Evolutionary conservation across 1,140 invertebrate genomes (phyloP), one percentile per base, ranked within the genome.

Genomic region (Colletes latitarsis): DNA sequence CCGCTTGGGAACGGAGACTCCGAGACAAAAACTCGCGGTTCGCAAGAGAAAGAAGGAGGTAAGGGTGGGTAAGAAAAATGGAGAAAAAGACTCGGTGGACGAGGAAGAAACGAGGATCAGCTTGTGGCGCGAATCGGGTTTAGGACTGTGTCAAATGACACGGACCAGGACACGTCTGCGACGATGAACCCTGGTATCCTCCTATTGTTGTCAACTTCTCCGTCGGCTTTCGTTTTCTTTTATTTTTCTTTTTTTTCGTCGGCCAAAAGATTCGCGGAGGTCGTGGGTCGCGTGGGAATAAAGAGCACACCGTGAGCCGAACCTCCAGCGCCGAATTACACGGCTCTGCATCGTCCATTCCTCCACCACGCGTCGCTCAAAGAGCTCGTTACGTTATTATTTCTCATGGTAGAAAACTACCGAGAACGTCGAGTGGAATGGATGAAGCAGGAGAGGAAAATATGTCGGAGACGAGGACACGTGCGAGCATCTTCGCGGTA

Each of bases 101-200:
- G 78, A 89, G 58, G 80, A 81, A 83, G 86, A 75, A 30, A 85
- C 79, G 85, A 85, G 60, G 58, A 87, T 84, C 82, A 43, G 83
- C 80, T 68, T 79, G 85, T 90, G 90, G 85, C 89, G 89, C 91
- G 89, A 93, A 93, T 92, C 88, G 86, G 85, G 89, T 92, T 92
- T 92, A 92, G 89, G 89, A 91, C 91, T 92, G 91, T 91, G 92
- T 92, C 92, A 92, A 92, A 92, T 92, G 90, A 91, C 89, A 91
- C 78, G 75, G 77, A 46, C 21, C 81, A 71, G 81, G 58, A 82
- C 66, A 68, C 73, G 81, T 68, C 64, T 58, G 82, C 66, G 67
- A 64, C 77, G 49, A 81, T 78, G 71, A 68, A 77, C 73, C 49
- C 62, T 72, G 63, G 82, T 79, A 85, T 81, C 78, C 72, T 79